These are phyloP conservation scores for Deladenus siricidicola DNA, from an alignment of 2,888 invertebrate species.

Conservation along the genomic window DNA sequence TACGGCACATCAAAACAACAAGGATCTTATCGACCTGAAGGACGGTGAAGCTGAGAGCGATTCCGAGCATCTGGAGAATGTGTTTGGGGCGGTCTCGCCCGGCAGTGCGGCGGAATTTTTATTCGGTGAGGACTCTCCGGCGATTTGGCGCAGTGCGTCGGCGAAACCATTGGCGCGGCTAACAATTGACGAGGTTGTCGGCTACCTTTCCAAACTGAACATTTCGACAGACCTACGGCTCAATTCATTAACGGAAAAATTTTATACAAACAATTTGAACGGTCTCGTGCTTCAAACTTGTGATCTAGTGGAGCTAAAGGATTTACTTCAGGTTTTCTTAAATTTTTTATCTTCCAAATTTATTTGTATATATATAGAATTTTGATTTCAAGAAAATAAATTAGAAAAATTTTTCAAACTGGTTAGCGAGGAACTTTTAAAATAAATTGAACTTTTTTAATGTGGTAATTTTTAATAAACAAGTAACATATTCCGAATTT, in stretches of 20 bases:
- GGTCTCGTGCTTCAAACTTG: constrained; percentile 54
- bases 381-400: background rate
- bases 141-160: constrained; percentile 24
- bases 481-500: too few relatives aligned
- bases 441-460: background rate
- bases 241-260: constrained; percentile 13
- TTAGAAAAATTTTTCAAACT: background rate
- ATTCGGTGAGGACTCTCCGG: constrained; percentile 21
- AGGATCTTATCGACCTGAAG: constrained; percentile 10
- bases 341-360: background rate
- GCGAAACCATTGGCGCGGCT: constrained; percentile 23
- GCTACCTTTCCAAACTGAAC: constrained; percentile 34
- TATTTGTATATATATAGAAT: too few relatives aligned
- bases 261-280: constrained; percentile 40
- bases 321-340: constrained; percentile 42
- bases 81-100: constrained; percentile 6
- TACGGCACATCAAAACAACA: constrained; percentile 28
- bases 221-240: constrained; percentile 31
- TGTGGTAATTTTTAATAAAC: background rate
- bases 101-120: constrained; percentile 26
- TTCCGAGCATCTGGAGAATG: constrained; percentile 1
- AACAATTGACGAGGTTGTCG: constrained; percentile 30
- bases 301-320: constrained; percentile 55
- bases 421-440: background rate
- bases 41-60: background rate